Conservation (phyloP, 2,797 vertebrate species). For the Alauda arvensis region DNA sequence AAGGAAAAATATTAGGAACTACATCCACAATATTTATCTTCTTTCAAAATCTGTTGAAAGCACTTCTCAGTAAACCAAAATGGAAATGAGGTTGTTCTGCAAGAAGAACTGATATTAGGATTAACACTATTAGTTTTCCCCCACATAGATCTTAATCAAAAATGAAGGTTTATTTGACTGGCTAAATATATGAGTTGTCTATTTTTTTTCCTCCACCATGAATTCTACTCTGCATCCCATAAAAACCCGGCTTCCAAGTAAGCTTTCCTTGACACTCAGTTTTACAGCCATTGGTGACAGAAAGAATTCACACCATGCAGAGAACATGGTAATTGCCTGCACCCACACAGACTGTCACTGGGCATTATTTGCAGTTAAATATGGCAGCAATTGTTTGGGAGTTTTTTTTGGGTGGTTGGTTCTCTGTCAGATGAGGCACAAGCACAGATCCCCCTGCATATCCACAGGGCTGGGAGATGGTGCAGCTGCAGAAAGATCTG, state of each 20-base stretch:
- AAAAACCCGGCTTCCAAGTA: not conserved
- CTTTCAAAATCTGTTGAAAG: not conserved
- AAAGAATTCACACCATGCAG: not conserved
- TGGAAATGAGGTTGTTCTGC: not conserved
- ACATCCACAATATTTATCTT: not conserved
- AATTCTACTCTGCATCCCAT: not conserved
- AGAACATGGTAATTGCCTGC: not conserved
- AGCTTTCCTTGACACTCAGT: not conserved
- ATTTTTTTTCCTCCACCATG: rapidly evolving
- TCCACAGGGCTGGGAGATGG: rapidly evolving
- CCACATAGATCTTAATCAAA: not conserved
- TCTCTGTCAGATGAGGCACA: not conserved
- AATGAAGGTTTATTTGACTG: not conserved
- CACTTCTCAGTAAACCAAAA: not conserved
- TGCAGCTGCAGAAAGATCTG: not conserved
- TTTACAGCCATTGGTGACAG: not conserved
- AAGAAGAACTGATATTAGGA: not conserved
- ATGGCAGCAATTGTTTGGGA: not conserved
- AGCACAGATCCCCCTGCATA: not conserved
- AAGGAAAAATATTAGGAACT: not conserved
- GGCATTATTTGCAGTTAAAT: not conserved
- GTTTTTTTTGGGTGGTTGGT: not conserved
- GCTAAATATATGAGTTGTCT: not conserved
- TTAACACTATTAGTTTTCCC: not conserved
- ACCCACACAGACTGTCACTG: not conserved